Conservation (phyloP, 2,113 vertebrate species). For the Onychostoma macrolepis region DNA sequence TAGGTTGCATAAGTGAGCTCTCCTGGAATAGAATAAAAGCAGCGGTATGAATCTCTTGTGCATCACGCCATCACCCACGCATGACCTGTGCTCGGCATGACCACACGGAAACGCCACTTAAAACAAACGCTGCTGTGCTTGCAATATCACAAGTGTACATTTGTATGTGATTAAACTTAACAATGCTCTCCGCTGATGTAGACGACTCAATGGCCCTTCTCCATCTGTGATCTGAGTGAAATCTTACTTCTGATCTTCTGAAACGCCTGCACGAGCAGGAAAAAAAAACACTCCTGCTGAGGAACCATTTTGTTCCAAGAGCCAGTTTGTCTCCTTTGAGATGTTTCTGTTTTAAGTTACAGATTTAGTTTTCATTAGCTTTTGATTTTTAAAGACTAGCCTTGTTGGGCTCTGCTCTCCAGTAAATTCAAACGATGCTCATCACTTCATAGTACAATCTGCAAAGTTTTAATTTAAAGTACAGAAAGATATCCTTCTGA, state of each 20-base stretch:
- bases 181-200: background rate
- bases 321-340: slow-evolving; percentile 15
- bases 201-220: background rate
- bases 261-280: background rate
- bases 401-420: background rate
- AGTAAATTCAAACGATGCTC: background rate
- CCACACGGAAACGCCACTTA: slow-evolving; percentile 10
- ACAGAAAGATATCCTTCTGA: background rate
- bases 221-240: slow-evolving; percentile 28
- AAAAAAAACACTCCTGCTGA: background rate
- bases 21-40: slow-evolving; percentile 41
- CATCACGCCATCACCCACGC: slow-evolving; percentile 47
- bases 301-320: slow-evolving; percentile 12
- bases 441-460: background rate
- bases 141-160: slow-evolving; percentile 25
- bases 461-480: background rate
- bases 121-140: slow-evolving; percentile 22
- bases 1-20: slow-evolving; percentile 44
- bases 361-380: slow-evolving; percentile 18
- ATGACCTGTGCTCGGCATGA: slow-evolving; percentile 15
- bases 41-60: slow-evolving; percentile 2
- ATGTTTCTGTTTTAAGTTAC: slow-evolving; percentile 12
- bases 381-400: slow-evolving; percentile 7
- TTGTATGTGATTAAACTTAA: slow-evolving; percentile 2
- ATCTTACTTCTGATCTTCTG: slow-evolving; percentile 20